Percentiles rank a stretch among this genome's conserved stretches.
These are phyloP conservation scores for Selenia dentaria DNA, from an alignment of 2,888 invertebrate genomes.

Conservation along the genomic window DNA sequence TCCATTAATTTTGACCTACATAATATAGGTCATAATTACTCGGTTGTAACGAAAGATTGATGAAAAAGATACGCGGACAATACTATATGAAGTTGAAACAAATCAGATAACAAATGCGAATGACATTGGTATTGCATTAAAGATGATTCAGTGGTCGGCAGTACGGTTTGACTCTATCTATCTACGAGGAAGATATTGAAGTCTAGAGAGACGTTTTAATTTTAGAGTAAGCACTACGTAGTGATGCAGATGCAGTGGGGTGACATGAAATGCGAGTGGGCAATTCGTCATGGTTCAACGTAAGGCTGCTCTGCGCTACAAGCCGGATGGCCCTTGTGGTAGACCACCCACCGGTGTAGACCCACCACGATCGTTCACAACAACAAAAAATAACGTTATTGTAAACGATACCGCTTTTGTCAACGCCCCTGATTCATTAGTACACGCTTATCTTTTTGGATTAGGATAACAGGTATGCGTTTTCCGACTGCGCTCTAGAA, in stretches of 20 bases:
- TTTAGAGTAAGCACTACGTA: not conserved
- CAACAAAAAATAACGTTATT: conserved; percentile 50
- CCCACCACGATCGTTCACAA: conserved; percentile 50
- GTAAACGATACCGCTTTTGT: conserved; percentile 50
- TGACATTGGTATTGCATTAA: conserved; percentile 24
- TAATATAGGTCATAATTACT: conserved; percentile 45
- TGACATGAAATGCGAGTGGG: conserved; percentile 28
- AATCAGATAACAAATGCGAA: conserved; percentile 26
- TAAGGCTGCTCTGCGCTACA: conserved; percentile 34
- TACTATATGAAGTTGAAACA: conserved; percentile 13
- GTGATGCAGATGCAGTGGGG: conserved; percentile 28
- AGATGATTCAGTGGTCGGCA: conserved; percentile 1
- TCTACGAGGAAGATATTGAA: too few relatives aligned
- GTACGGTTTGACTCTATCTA: not conserved
- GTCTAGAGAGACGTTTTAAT: too few relatives aligned
- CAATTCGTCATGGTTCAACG: conserved; percentile 41
- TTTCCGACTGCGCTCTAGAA: conserved; percentile 23
- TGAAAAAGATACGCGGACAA: conserved; percentile 24
- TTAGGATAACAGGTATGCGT: conserved; percentile 20
- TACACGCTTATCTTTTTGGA: conserved; percentile 32
- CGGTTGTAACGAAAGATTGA: conserved; percentile 28
- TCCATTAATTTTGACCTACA: conserved; percentile 57
- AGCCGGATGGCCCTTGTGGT: conserved; percentile 49
- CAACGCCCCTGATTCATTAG: conserved; percentile 42
- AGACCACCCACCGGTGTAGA: conserved; percentile 58